phyloP scores from a whole-genome alignment of 92 coral and sea anemone genomes.

The Porites evermanni region DNA sequence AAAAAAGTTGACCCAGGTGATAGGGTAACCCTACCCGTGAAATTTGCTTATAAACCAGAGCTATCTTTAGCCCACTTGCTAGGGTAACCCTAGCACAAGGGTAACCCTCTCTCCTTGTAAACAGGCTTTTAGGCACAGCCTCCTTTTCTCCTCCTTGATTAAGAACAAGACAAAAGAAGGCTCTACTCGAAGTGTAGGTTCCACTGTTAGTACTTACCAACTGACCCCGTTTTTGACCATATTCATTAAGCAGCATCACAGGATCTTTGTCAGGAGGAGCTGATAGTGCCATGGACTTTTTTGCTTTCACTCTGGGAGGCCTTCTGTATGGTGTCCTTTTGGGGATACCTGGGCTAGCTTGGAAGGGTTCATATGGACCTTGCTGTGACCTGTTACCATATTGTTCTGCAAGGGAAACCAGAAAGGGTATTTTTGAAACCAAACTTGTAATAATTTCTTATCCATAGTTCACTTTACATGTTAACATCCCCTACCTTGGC shows the following conservation, averaged over 20 bases:
- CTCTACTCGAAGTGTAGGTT: neutral
- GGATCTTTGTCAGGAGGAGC: conserved; percentile 92
- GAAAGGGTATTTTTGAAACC: neutral
- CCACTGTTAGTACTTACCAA: neutral
- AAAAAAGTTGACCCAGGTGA: too few relatives aligned
- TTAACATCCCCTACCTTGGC: too few relatives aligned
- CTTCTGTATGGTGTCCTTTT: neutral
- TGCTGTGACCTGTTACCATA: conserved; percentile 19
- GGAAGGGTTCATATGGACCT: neutral
- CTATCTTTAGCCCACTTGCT: too few relatives aligned
- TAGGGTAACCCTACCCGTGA: too few relatives aligned
- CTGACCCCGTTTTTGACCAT: conserved; percentile 79
- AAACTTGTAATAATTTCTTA: too few relatives aligned
- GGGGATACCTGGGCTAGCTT: neutral
- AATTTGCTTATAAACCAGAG: too few relatives aligned
- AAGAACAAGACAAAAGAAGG: too few relatives aligned
- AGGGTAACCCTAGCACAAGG: too few relatives aligned
- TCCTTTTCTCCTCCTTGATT: too few relatives aligned
- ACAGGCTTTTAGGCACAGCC: too few relatives aligned
- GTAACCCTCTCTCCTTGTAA: too few relatives aligned
- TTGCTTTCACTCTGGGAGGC: conserved; percentile 18
- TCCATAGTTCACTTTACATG: too few relatives aligned
- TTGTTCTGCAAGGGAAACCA: conserved; percentile 4
- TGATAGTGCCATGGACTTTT: conserved; percentile 54
- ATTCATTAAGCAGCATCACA: conserved; percentile 86